Evolutionary conservation across 2,797 vertebrate genomes (phyloP).

Genomic region (Caiman crocodilus): DNA sequence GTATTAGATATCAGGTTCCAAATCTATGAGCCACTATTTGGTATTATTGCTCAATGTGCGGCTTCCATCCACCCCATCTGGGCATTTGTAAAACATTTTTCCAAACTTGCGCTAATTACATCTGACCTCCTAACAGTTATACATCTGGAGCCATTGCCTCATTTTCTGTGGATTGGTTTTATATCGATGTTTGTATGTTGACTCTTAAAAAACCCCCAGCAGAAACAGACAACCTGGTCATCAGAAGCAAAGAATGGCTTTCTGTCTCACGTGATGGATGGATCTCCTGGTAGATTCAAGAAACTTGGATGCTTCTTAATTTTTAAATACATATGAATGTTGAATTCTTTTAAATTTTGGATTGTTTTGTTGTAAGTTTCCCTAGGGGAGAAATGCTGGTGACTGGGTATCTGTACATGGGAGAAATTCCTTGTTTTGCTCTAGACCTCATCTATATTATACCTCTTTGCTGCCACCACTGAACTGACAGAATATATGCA

Average conservation of each 20-base stretch:
- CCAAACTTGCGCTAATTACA: not conserved
- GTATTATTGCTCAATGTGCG: too few species aligned
- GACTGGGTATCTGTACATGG: not conserved
- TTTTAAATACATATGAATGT: not conserved
- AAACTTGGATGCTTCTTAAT: not conserved
- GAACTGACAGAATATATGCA: too few species aligned
- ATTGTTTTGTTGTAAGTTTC: not conserved
- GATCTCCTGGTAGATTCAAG: not conserved
- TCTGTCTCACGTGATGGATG: not conserved
- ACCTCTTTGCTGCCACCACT: too few species aligned
- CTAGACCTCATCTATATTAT: too few species aligned
- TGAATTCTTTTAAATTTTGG: not conserved
- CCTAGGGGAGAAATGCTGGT: not conserved
- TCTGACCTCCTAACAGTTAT: not conserved
- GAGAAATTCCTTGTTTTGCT: not conserved
- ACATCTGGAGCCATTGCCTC: not conserved
- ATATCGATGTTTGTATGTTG: not conserved
- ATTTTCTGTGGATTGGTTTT: not conserved
- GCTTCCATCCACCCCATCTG: too few species aligned
- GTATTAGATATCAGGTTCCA: too few species aligned
- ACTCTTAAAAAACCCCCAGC: not conserved
- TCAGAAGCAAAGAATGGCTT: not conserved
- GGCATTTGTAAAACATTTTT: too few species aligned
- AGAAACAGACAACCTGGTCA: not conserved
- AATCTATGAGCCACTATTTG: too few species aligned